phyloP scores from a whole-genome alignment of 1,140 invertebrate species.

The Drosophila novamexicana region DNA sequence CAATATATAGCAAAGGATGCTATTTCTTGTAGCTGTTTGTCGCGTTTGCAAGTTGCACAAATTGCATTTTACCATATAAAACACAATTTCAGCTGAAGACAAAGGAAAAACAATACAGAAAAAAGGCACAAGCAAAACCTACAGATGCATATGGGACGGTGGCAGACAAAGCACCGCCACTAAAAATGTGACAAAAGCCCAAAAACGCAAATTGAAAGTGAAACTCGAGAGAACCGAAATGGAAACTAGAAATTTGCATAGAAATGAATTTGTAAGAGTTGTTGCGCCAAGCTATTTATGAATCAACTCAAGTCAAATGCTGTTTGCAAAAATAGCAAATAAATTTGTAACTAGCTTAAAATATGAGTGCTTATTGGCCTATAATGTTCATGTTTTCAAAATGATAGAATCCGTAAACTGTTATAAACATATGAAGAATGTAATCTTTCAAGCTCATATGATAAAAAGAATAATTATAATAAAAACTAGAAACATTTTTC shows the following conservation, averaged over 20 bases:
- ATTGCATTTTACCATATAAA: constrained; percentile 83
- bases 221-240: constrained; percentile 75
- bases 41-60: constrained; percentile 81
- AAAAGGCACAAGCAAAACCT: constrained; percentile 27
- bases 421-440: too few relatives aligned
- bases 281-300: constrained; percentile 41
- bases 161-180: constrained; percentile 51
- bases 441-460: too few relatives aligned
- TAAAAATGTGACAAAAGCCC: constrained; percentile 70
- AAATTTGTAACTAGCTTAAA: background rate
- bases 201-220: constrained; percentile 76
- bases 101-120: constrained; percentile 60
- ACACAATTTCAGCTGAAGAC: constrained; percentile 77
- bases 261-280: constrained; percentile 80
- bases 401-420: too few relatives aligned
- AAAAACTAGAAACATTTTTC: too few relatives aligned
- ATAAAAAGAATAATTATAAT: too few relatives aligned
- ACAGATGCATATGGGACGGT: constrained; percentile 45
- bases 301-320: constrained; percentile 2
- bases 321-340: background rate
- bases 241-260: constrained; percentile 81
- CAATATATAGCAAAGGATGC: constrained; percentile 81
- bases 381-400: too few relatives aligned
- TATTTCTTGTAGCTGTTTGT: constrained; percentile 72
- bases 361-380: too few relatives aligned